Conservation (phyloP, 1,140 invertebrate species). For the Eupristina koningsbergeri region DNA sequence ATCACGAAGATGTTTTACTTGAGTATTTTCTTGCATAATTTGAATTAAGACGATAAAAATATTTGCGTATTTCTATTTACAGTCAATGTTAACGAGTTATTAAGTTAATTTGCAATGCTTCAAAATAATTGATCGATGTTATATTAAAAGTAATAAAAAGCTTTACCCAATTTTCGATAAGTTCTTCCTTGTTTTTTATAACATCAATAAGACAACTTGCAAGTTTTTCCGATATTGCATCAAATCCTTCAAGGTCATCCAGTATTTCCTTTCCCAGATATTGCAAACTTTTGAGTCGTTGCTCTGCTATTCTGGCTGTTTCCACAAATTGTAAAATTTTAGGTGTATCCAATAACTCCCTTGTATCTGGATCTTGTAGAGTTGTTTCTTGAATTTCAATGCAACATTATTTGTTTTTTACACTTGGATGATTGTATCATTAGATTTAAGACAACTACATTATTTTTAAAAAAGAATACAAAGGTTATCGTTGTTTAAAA, state of each 20-base stretch:
- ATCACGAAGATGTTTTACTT: too few relatives aligned
- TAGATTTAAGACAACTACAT: too few relatives aligned
- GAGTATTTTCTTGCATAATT: too few relatives aligned
- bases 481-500: too few relatives aligned
- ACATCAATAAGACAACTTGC: constrained; percentile 58
- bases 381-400: constrained; percentile 54
- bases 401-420: too few relatives aligned
- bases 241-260: constrained; percentile 65
- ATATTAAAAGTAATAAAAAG: not conserved
- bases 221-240: constrained; percentile 61
- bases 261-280: constrained; percentile 66
- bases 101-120: not conserved
- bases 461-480: too few relatives aligned
- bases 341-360: constrained; percentile 64
- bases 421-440: too few relatives aligned
- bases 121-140: not conserved
- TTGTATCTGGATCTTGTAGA: constrained; percentile 63
- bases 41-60: too few relatives aligned
- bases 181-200: constrained; percentile 65
- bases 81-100: not conserved
- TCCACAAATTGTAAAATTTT: constrained; percentile 67
- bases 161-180: constrained; percentile 77
- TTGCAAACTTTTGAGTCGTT: constrained; percentile 63
- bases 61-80: not conserved
- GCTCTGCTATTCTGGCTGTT: constrained; percentile 63